Conservation (phyloP, 2,888 invertebrate genomes). For the Pogonocherus hispidulus region DNA sequence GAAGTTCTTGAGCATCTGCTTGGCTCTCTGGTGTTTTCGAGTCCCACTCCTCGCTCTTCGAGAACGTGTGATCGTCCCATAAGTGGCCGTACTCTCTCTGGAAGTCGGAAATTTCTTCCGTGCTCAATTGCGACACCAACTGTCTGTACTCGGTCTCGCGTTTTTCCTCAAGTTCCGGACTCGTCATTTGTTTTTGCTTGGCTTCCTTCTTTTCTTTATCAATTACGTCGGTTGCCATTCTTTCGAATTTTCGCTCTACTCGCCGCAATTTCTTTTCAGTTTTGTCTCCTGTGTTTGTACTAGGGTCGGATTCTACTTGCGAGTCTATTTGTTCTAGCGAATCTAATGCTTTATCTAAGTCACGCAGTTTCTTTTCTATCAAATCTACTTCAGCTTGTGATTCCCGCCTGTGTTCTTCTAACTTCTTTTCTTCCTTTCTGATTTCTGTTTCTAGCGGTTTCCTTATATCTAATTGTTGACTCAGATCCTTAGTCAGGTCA, state of each 20-base stretch:
- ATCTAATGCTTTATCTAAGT: constrained; percentile 67
- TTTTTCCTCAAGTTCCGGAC: constrained; percentile 63
- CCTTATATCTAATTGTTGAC: constrained; percentile 39
- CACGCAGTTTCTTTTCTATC: constrained; percentile 65
- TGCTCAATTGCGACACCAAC: constrained; percentile 70
- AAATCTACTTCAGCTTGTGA: constrained; percentile 60
- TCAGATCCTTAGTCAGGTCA: constrained; percentile 53
- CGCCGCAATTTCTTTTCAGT: constrained; percentile 66
- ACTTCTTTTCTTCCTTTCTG: constrained; percentile 43
- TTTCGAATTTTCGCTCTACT: constrained; percentile 70
- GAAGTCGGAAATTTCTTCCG: constrained; percentile 70
- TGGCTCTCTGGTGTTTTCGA: constrained; percentile 69
- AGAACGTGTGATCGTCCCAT: constrained; percentile 69
- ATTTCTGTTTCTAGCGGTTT: constrained; percentile 38
- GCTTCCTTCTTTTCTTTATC: constrained; percentile 62
- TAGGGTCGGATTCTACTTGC: constrained; percentile 45
- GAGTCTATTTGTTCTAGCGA: constrained; percentile 61
- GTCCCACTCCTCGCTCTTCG: constrained; percentile 67
- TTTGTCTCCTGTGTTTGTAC: constrained; percentile 50
- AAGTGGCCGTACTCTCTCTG: constrained; percentile 68
- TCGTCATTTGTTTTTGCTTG: constrained; percentile 58
- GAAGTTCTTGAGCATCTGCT: constrained; percentile 67
- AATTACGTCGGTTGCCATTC: constrained; percentile 70
- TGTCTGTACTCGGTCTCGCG: constrained; percentile 68
- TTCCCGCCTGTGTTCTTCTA: constrained; percentile 52